phyloP scores from a whole-genome alignment of 2,888 invertebrate species.

The Thera britannica region DNA sequence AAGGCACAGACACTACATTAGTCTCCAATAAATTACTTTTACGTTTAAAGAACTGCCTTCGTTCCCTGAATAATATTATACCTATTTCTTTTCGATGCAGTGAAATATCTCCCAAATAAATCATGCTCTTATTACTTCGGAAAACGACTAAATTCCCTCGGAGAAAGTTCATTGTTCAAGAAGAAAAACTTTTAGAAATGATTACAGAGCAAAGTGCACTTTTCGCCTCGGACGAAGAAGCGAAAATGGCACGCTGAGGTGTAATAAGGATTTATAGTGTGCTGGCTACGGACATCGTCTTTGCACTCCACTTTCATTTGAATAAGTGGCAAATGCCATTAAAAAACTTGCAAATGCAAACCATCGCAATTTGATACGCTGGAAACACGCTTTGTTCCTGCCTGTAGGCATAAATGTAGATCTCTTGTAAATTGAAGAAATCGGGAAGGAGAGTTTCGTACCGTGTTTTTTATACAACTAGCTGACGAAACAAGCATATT shows the following conservation, averaged over 20 bases:
- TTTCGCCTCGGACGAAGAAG: constrained; percentile 27
- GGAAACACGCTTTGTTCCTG: background rate
- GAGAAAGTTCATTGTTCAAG: constrained; percentile 25
- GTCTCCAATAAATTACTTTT: constrained; percentile 19
- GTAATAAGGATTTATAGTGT: constrained; percentile 34
- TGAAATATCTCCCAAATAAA: constrained; percentile 41
- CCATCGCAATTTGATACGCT: background rate
- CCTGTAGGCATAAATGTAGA: too few species aligned
- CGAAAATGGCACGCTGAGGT: constrained; percentile 33
- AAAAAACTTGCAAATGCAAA: background rate
- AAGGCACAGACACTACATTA: too few species aligned
- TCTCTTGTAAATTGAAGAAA: too few species aligned
- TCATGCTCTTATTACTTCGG: constrained; percentile 30
- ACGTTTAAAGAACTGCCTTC: constrained; percentile 9
- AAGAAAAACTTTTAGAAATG: constrained; percentile 41
- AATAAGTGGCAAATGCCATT: background rate
- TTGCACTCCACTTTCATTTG: constrained; percentile 15
- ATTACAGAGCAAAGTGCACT: constrained; percentile 42
- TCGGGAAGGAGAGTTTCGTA: too few species aligned
- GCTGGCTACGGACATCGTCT: constrained; percentile 11
- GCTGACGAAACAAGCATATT: too few species aligned
- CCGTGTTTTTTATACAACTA: too few species aligned
- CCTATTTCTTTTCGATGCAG: constrained; percentile 22
- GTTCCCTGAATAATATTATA: constrained; percentile 36
- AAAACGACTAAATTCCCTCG: constrained; percentile 24